Conservation (phyloP, 1,140 invertebrate species). For the Caerostris extrusa region DNA sequence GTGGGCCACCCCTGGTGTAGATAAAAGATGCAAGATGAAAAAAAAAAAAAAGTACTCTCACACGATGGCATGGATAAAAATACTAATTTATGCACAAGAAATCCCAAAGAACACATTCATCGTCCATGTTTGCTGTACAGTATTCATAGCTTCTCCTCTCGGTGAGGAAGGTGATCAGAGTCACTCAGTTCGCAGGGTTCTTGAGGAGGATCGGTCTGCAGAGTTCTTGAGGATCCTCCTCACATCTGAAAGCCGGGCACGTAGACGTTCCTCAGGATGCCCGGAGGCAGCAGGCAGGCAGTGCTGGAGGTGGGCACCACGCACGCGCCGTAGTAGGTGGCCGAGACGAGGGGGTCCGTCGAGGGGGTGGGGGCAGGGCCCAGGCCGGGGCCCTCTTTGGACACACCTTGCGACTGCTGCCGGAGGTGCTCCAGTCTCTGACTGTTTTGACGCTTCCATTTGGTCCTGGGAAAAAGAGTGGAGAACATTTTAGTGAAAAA, state of each 20-base stretch:
- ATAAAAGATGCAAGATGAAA: too few relatives aligned
- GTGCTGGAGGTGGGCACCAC: conserved; percentile 66
- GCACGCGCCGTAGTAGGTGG: conserved; percentile 71
- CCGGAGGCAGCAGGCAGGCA: conserved; percentile 66
- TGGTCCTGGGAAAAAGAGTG: conserved; percentile 86
- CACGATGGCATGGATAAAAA: not conserved
- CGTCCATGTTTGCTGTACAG: not conserved
- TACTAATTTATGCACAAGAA: conserved; percentile 29
- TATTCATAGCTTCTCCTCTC: not conserved
- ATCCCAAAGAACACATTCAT: not conserved
- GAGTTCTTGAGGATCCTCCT: not conserved
- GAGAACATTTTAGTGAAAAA: not conserved
- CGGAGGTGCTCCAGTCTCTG: conserved; percentile 91
- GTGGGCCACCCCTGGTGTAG: too few relatives aligned
- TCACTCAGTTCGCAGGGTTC: not conserved
- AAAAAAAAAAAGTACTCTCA: not conserved
- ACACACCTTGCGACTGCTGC: conserved; percentile 66
- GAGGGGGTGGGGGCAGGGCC: conserved; percentile 46
- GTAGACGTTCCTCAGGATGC: conserved; percentile 72
- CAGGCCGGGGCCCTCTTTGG: conserved; percentile 43
- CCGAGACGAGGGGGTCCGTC: conserved; percentile 53
- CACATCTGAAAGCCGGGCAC: conserved; percentile 71
- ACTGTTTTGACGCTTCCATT: conserved; percentile 97
- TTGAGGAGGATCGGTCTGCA: too few relatives aligned
- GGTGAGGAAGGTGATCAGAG: not conserved